Percentiles rank a stretch among this genome's conserved stretches.
Evolutionary conservation across 1,140 invertebrate species (phyloP).

Genomic region (Ips typographus): DNA sequence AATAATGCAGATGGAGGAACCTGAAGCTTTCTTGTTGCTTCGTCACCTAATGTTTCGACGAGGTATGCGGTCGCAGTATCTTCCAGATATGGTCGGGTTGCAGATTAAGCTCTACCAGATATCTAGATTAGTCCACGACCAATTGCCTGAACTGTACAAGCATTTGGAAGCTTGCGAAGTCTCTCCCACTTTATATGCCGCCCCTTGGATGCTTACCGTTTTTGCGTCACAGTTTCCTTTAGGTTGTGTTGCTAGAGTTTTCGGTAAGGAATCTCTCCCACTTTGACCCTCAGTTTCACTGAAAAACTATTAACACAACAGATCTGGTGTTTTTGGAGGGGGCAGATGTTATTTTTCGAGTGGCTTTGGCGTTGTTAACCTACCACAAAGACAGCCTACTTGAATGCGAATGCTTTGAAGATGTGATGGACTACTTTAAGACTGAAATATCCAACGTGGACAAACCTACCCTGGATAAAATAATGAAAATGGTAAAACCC

Average conservation of each 20-base stretch:
- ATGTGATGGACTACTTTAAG: conserved; percentile 91
- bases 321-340: conserved; percentile 90
- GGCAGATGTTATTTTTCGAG: conserved; percentile 85
- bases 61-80: conserved; percentile 82
- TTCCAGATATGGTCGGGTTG: conserved; percentile 91
- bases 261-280: conserved; percentile 64
- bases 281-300: background rate
- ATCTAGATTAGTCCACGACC: conserved; percentile 87
- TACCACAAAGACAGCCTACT: conserved; percentile 84
- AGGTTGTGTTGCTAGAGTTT: conserved; percentile 92
- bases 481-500: conserved; percentile 70
- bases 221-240: conserved; percentile 96
- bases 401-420: conserved; percentile 85
- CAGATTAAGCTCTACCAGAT: conserved; percentile 93
- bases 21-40: conserved; percentile 82
- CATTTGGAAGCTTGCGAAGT: conserved; percentile 91
- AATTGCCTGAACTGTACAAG: conserved; percentile 79
- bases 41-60: conserved; percentile 89
- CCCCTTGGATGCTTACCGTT: conserved; percentile 93
- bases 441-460: conserved; percentile 66
- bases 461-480: conserved; percentile 62
- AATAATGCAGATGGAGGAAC: conserved; percentile 73
- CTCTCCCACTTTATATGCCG: conserved; percentile 89
- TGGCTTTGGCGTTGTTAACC: conserved; percentile 80
- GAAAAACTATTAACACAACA: conserved; percentile 51